Evolutionary conservation across 2,888 invertebrate species (phyloP), one percentile per base, ranked within the genome.

Genomic region (Aporophyla nigra): DNA sequence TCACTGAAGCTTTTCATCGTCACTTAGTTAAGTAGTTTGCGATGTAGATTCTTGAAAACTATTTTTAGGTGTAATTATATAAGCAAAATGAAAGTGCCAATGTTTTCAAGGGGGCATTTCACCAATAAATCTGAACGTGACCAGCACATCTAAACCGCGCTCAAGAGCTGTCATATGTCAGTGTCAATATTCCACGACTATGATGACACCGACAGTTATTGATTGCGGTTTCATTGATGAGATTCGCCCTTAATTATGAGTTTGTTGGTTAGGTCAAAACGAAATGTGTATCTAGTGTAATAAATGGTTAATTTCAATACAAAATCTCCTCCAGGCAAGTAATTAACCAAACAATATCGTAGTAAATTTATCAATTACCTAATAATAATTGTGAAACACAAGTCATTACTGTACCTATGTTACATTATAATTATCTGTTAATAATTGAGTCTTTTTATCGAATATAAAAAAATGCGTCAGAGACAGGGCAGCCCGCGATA

Each of bases 1-100:
- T 68, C 19, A 71, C 58, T 61, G 33, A 56, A 19, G 27, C 33
- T 53, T 51, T 66, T 43, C 3, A 54, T 72, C n/a, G 19, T 33
- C 33, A 53, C 43, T 68, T n/a, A 16, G n/a, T 56, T 43, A 33
- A 68, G 46, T 40, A 27, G 14, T 62, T 51, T 21, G 7, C 46
- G 24, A 27, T 16, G 16, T n/a, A 27, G 19, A 33, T 62, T 68
- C 24, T 46, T 14, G 0, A 3, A 19, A 59, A 46, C 4, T 46
- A 51, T 43, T 49, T 14, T 12, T 19, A 24, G 12, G 9, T 68
- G 54, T 7, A 51, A 5, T 51, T 16, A 6, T 5, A 16, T 16
- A 16, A 53, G 10, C 43, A 59, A 27, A 19, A 19, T 3, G 10
- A 24, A 24, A 43, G 5, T 63, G 16, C 16, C 9, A 10, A 46